Conservation (phyloP, 2,797 vertebrate species). For the Pseudochirops corinnae region DNA sequence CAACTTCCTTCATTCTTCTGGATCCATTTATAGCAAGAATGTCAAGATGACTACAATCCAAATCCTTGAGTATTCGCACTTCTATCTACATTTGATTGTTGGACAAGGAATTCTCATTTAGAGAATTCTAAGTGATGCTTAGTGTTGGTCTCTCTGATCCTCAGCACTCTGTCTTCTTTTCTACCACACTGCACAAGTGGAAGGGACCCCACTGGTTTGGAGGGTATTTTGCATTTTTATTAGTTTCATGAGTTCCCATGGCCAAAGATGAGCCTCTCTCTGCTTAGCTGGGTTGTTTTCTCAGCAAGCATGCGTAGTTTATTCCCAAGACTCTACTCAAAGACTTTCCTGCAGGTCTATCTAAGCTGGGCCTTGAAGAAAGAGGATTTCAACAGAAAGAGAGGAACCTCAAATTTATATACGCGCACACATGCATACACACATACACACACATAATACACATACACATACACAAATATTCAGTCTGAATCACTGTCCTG, state of each 20-base stretch:
- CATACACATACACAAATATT: neutral
- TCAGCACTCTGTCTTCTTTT: neutral
- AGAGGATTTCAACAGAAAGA: neutral
- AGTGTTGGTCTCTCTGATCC: neutral
- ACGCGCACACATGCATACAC: too few species aligned
- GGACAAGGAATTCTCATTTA: neutral
- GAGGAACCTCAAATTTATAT: neutral
- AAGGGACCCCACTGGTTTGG: neutral
- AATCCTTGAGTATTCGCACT: neutral
- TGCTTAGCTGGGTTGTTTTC: neutral
- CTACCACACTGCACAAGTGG: neutral
- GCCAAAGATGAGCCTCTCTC: neutral
- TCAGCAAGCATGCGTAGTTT: neutral
- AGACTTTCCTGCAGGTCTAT: neutral
- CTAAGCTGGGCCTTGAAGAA: neutral
- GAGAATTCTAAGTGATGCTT: neutral
- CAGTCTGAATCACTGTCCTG: neutral
- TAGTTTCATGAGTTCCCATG: neutral
- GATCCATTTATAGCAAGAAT: neutral
- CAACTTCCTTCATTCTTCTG: neutral
- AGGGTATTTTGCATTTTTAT: neutral
- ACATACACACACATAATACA: too few species aligned
- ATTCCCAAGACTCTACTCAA: neutral
- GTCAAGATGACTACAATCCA: neutral
- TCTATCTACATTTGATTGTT: neutral